These are phyloP conservation scores for Monodelphis domestica DNA, from an alignment of 2,797 vertebrate genomes.

Conservation along the genomic window DNA sequence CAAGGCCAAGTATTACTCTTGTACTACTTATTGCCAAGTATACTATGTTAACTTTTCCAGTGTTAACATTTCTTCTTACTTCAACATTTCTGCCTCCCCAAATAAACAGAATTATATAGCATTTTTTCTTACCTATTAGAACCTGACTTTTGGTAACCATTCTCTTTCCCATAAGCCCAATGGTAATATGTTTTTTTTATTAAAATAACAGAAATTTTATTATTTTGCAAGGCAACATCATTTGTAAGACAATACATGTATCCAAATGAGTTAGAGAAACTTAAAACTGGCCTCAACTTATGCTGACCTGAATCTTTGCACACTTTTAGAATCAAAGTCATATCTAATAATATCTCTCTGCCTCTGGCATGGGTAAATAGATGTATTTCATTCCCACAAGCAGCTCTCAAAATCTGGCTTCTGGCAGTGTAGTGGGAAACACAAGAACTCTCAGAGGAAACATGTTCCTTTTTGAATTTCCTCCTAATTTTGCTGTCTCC, in stretches of 20 bases:
- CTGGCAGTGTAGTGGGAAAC: slow-evolving; percentile 23
- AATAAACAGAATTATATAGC: background rate
- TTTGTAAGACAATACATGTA: background rate
- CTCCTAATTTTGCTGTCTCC: slow-evolving; percentile 15
- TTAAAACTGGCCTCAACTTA: slow-evolving; percentile 76
- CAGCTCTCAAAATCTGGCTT: slow-evolving; percentile 51
- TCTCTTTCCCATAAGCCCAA: background rate
- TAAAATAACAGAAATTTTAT: background rate
- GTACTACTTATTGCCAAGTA: background rate
- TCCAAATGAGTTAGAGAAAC: slow-evolving; percentile 73
- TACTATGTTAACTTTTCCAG: background rate
- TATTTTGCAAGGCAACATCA: background rate
- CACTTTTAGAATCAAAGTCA: slow-evolving; percentile 70
- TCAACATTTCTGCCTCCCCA: background rate
- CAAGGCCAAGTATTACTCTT: background rate
- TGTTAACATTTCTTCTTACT: background rate
- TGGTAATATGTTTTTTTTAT: background rate
- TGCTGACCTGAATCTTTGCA: slow-evolving; percentile 67
- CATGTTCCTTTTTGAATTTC: slow-evolving; percentile 27
- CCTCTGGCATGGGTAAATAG: slow-evolving; percentile 57
- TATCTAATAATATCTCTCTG: slow-evolving; percentile 68
- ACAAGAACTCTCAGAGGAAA: slow-evolving; percentile 28
- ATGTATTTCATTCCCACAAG: slow-evolving; percentile 53
- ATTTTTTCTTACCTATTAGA: background rate
- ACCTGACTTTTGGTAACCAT: background rate